These are phyloP conservation scores for Phylloscopus collybita DNA, from an alignment of 2,797 vertebrate species.

Conservation along the genomic window DNA sequence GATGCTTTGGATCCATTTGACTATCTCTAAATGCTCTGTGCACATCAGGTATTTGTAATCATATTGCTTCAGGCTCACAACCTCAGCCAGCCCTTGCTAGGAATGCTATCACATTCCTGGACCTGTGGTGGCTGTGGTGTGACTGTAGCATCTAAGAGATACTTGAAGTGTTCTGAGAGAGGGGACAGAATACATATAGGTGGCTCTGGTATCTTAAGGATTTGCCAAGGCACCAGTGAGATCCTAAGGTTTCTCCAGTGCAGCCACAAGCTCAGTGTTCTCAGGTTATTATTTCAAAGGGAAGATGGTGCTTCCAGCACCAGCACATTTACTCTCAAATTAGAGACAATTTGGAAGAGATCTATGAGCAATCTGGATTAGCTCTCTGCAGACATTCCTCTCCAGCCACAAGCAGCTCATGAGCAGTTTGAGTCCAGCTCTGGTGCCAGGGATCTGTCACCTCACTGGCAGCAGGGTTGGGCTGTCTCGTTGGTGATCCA, in stretches of 20 bases:
- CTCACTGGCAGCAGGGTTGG: not conserved
- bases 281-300: not conserved
- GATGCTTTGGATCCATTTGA: not conserved
- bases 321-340: not conserved
- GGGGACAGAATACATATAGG: not conserved
- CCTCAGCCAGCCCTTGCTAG: not conserved
- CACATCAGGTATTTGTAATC: not conserved
- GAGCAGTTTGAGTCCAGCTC: not conserved
- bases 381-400: constrained; percentile 44
- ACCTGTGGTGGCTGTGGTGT: not conserved
- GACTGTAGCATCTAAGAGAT: not conserved
- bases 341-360: constrained; percentile 37
- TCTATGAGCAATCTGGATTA: constrained; percentile 40
- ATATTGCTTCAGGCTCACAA: not conserved
- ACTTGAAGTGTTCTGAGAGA: not conserved
- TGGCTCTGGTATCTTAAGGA: not conserved
- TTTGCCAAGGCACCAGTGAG: not conserved
- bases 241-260: not conserved
- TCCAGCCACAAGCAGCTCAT: constrained; percentile 40
- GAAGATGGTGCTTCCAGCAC: not conserved
- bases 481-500: not conserved
- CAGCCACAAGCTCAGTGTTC: not conserved
- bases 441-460: constrained; percentile 60
- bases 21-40: not conserved
- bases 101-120: fast-evolving